Conservation (phyloP, 2,113 vertebrate species). For the Anthoscopus minutus region DNA sequence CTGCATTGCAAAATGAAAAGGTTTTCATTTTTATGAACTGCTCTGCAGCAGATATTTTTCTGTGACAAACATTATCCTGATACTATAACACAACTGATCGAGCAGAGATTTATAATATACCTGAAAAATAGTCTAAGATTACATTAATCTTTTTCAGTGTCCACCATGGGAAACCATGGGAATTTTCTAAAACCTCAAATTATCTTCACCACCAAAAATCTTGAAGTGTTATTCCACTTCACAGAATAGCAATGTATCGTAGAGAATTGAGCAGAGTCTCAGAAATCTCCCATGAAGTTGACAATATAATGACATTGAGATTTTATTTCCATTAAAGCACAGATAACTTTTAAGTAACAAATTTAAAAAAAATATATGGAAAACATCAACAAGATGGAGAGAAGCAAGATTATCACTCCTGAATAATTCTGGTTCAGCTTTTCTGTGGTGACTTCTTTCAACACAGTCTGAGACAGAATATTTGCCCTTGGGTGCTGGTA, state of each 20-base stretch:
- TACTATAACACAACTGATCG: slow-evolving; percentile 35
- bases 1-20: slow-evolving; percentile 57
- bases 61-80: slow-evolving; percentile 50
- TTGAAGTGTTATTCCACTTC: background rate
- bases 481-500: accelerated
- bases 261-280: background rate
- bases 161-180: slow-evolving; percentile 24
- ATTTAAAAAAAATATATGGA: background rate
- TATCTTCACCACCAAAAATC: background rate
- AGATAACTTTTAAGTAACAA: background rate
- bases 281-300: background rate
- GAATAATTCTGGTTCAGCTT: background rate
- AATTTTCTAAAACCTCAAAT: slow-evolving; percentile 52
- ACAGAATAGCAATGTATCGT: background rate
- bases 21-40: slow-evolving; percentile 63
- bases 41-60: slow-evolving; percentile 60
- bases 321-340: background rate
- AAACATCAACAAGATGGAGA: background rate
- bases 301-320: background rate
- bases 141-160: slow-evolving; percentile 34
- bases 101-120: slow-evolving; percentile 46
- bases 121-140: slow-evolving; percentile 2
- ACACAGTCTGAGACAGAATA: background rate
- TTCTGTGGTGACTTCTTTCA: background rate
- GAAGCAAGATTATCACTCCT: background rate